phyloP scores from a whole-genome alignment of 1,140 invertebrate species.

The Oncopodura yosiiana region DNA sequence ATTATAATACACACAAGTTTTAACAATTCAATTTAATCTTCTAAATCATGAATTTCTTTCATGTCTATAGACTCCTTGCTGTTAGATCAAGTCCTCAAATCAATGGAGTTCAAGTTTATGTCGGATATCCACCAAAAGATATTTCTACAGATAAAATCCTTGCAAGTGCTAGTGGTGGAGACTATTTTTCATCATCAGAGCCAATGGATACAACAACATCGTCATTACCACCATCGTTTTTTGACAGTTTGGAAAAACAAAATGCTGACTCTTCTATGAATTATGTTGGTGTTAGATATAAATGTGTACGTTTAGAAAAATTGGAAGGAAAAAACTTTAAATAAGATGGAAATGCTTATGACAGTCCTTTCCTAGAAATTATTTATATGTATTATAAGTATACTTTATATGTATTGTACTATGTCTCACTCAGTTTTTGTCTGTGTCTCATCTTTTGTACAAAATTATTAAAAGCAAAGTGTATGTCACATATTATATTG shows the following conservation, averaged over 20 bases:
- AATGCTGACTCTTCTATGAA: constrained; percentile 22
- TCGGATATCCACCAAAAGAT: constrained; percentile 73
- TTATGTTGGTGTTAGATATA: constrained; percentile 51
- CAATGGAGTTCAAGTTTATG: constrained; percentile 50
- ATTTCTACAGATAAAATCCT: constrained; percentile 77
- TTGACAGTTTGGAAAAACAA: constrained; percentile 6
- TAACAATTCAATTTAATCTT: constrained; percentile 79
- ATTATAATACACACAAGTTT: constrained; percentile 50
- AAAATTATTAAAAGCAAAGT: too few relatives aligned
- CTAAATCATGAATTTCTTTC: constrained; percentile 40
- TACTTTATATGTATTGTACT: too few relatives aligned
- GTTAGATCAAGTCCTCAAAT: too few relatives aligned
- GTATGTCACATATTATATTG: too few relatives aligned
- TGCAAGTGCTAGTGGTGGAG: too few relatives aligned
- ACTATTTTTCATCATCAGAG: too few relatives aligned
- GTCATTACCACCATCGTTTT: constrained; percentile 3
- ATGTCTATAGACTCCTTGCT: too few relatives aligned
- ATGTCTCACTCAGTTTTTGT: too few relatives aligned
- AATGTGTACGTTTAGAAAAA: constrained; percentile 82
- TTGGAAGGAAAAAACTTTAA: constrained; percentile 97
- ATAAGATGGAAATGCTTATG: constrained; percentile 94
- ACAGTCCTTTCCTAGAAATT: constrained; percentile 47
- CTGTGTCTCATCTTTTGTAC: too few relatives aligned
- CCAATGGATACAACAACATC: too few relatives aligned
- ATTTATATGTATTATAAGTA: too few relatives aligned